Conservation (phyloP, 2,113 vertebrate species). For the Trogon melanurus region DNA sequence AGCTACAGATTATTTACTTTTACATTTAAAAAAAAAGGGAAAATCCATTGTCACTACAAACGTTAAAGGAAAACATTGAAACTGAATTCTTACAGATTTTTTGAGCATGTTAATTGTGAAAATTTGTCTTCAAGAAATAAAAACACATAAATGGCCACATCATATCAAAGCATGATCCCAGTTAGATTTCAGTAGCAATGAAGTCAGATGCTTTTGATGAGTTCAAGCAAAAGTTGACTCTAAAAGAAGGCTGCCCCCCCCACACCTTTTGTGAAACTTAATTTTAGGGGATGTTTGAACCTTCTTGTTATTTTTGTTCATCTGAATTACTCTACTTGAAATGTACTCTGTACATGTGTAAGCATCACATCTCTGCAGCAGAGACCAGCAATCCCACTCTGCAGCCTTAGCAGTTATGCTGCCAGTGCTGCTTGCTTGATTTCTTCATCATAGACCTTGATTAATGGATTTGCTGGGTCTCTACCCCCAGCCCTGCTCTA, state of each 20-base stretch:
- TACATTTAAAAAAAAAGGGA: not conserved
- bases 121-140: not conserved
- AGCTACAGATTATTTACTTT: not conserved
- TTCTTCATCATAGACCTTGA: not conserved
- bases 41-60: not conserved
- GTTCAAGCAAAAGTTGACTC: not conserved
- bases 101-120: not conserved
- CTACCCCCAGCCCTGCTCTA: not conserved
- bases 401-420: not conserved
- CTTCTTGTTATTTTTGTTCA: not conserved
- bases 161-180: not conserved
- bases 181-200: not conserved
- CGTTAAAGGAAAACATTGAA: not conserved
- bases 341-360: not conserved
- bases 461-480: not conserved
- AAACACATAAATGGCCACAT: not conserved
- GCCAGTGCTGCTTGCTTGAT: not conserved
- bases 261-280: not conserved
- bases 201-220: not conserved
- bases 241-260: not conserved
- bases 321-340: not conserved
- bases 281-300: not conserved
- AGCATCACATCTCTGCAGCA: not conserved
- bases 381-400: not conserved
- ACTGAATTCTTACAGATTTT: not conserved